Conservation (phyloP, 2,113 vertebrate species). For the Vulpes lagopus region DNA sequence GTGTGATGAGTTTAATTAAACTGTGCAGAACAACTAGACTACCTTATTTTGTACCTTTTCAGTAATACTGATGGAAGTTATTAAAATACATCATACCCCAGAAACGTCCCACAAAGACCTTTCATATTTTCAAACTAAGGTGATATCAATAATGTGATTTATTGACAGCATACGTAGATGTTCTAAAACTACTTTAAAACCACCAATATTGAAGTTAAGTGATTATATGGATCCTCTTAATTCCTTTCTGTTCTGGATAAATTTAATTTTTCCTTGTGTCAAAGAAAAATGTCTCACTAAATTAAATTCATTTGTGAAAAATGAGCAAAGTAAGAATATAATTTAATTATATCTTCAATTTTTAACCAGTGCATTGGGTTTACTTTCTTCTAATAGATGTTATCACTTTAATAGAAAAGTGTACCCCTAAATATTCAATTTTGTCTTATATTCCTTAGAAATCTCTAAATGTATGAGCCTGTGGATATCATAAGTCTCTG, state of each 20-base stretch:
- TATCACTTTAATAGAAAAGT: not conserved
- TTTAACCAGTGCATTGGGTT: constrained; percentile 67
- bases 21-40: constrained; percentile 1
- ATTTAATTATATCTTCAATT: constrained; percentile 81
- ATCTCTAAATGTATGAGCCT: not conserved
- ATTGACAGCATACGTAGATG: constrained; percentile 44
- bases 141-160: not conserved
- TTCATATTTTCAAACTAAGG: constrained; percentile 51
- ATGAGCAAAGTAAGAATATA: constrained; percentile 71
- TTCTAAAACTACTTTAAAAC: constrained; percentile 68
- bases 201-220: constrained; percentile 64
- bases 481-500: not conserved
- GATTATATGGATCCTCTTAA: constrained; percentile 63
- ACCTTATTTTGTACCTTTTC: constrained; percentile 47
- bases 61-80: constrained; percentile 47
- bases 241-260: constrained; percentile 67
- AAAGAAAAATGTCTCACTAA: constrained; percentile 81
- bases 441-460: constrained; percentile 11
- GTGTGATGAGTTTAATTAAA: constrained; percentile 57
- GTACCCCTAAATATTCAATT: not conserved
- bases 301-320: constrained; percentile 82
- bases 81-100: not conserved
- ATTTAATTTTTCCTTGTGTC: constrained; percentile 80
- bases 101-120: constrained; percentile 64
- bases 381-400: constrained; percentile 67